Base-by-base conservation (phyloP, 2,113 vertebrate genomes). In the Baryphthengus martii region DNA sequence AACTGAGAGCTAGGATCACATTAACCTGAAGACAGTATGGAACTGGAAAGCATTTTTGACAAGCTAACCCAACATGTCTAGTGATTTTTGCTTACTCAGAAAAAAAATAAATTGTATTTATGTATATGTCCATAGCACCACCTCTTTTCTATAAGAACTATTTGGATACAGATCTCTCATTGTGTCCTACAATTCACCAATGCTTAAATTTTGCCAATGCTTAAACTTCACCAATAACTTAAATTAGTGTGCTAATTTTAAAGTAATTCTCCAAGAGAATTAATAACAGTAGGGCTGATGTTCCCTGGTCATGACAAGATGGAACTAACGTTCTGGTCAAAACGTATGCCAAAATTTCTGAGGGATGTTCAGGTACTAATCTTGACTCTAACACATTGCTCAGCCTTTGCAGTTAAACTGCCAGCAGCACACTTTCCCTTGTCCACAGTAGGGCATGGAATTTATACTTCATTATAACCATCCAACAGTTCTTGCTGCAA, bases 141-240 rank as follows among this genome's bases (percentile, higher is more conserved):
- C 3, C 10, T 75, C 21, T 39, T 58, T 74, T 73, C 42, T 40
- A 3, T 0, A 0, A 53, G 25, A 67, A 50, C 3, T 11, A 33
- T 55, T 55, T 21, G 25, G 47, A 55, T 29, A 33, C 39, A 82
- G 59, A 55, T 62, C 4, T 49, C 24, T 49, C 26, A 35, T 20
- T 31, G 4, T 29, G 68, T 47, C 28, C 39, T 95, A 17, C 42
- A 82, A 59, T 90, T 75, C 29, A 85, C 9, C 20, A 77, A 18
- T 20, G 11, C 26, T 49, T 49, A 24, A 10, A 49, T 49, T 49
- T 49, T 23, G 24, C 11, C 21, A 49, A 11, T 49, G 47, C 47
- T 52, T 52, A 52, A 52, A 52, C 26, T 52, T 52, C 25, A 52
- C 50, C 39, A 79, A 42, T 42, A 67, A 67, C 4, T 58, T 52